These are phyloP conservation scores for Oryctolagus cuniculus DNA, from an alignment of 2,113 vertebrate species.

Conservation along the genomic window DNA sequence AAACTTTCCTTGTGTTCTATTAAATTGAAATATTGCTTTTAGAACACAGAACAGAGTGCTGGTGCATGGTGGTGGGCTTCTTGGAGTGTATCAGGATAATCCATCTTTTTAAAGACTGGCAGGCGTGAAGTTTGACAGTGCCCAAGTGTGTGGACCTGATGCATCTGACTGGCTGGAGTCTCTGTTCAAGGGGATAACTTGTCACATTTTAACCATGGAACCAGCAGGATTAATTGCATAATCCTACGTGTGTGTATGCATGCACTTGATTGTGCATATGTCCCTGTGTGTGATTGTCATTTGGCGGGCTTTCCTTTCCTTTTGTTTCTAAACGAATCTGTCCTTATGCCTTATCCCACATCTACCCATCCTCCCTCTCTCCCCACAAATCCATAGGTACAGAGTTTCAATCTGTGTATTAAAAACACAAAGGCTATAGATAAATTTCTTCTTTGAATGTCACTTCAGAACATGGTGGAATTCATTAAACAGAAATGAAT, in stretches of 20 bases:
- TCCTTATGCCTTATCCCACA: background rate
- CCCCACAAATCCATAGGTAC: background rate
- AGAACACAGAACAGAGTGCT: conserved; percentile 88
- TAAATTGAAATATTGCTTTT: conserved; percentile 91
- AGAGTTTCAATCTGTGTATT: conserved; percentile 40
- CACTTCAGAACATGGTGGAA: conserved; percentile 1
- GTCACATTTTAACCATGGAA: conserved; percentile 90
- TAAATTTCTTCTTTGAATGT: conserved; percentile 51
- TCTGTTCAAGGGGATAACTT: conserved; percentile 88
- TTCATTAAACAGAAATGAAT: conserved; percentile 43
- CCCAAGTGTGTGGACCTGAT: conserved; percentile 83
- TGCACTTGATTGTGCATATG: background rate
- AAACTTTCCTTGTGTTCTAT: conserved; percentile 88
- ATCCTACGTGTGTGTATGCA: background rate
- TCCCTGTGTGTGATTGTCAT: background rate
- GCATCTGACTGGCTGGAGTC: conserved; percentile 87
- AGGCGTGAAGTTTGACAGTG: conserved; percentile 85
- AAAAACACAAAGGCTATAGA: conserved; percentile 39
- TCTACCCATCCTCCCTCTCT: background rate
- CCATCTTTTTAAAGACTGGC: conserved; percentile 92
- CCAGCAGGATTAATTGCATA: conserved; percentile 85
- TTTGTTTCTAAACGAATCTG: conserved; percentile 36
- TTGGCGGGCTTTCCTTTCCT: conserved; percentile 4
- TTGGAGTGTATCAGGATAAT: conserved; percentile 91
- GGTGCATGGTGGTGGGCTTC: conserved; percentile 85